phyloP scores from a whole-genome alignment of 2,113 vertebrate species.

The Rana temporaria region DNA sequence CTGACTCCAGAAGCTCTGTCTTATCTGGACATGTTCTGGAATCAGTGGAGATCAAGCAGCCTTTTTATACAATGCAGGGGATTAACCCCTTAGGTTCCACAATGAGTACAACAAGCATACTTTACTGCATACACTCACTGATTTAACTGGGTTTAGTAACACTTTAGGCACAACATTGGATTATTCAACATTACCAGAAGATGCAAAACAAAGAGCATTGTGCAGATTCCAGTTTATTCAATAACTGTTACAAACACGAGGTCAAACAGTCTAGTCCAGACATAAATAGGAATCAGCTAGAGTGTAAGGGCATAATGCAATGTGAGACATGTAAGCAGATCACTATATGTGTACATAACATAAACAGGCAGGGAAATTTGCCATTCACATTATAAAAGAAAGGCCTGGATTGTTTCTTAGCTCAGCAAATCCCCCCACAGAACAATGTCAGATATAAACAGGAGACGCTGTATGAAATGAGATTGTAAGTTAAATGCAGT shows the following conservation, averaged over 20 bases:
- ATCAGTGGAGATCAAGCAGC: too few relatives aligned
- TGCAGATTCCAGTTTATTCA: not conserved
- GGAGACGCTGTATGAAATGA: conserved; percentile 39
- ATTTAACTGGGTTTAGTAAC: too few relatives aligned
- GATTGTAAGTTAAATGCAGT: conserved; percentile 37
- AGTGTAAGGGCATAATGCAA: conserved; percentile 2
- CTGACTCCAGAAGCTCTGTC: too few relatives aligned
- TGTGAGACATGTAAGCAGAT: conserved; percentile 30
- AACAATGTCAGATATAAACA: conserved; percentile 55
- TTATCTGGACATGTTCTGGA: too few relatives aligned
- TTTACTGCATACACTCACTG: too few relatives aligned
- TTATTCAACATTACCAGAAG: not conserved
- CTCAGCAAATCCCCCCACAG: conserved; percentile 11
- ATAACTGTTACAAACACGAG: not conserved
- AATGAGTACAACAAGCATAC: too few relatives aligned
- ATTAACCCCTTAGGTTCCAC: too few relatives aligned
- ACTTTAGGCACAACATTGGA: not conserved
- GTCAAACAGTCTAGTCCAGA: conserved; percentile 5
- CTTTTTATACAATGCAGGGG: too few relatives aligned
- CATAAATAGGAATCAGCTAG: not conserved
- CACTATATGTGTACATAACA: conserved; percentile 24
- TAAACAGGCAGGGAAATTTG: conserved; percentile 30
- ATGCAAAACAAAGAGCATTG: not conserved
- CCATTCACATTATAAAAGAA: conserved; percentile 24
- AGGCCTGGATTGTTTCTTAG: conserved; percentile 39